Conservation (phyloP, 2,797 vertebrate species). For the Eospalax fontanierii region DNA sequence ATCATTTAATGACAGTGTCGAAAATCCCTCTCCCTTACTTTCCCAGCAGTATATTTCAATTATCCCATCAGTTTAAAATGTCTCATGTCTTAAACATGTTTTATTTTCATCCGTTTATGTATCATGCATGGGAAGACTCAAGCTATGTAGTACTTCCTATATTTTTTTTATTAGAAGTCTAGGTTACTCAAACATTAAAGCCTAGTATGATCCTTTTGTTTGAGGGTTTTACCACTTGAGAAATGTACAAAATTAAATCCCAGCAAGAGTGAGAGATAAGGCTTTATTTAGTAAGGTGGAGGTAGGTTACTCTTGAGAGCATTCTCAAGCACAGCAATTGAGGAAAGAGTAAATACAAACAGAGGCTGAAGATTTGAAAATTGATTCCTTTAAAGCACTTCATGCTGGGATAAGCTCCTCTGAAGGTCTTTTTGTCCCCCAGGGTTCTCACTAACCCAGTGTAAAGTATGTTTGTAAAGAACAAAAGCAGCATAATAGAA, state of each 20-base stretch:
- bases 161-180: not conserved
- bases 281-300: conserved; percentile 63
- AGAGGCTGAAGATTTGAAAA: conserved; percentile 63
- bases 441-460: conserved; percentile 20
- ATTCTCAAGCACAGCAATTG: conserved; percentile 12
- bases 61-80: not conserved
- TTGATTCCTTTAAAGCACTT: conserved; percentile 61
- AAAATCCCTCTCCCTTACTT: not conserved
- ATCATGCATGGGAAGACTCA: not conserved
- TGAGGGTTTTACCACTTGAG: conserved; percentile 46
- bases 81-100: not conserved
- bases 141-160: not conserved
- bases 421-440: conserved; percentile 40
- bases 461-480: conserved; percentile 32
- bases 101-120: not conserved
- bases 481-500: conserved; percentile 32
- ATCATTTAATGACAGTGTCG: not conserved
- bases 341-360: conserved; percentile 52
- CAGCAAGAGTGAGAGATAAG: not conserved
- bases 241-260: conserved; percentile 57
- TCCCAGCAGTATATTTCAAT: not conserved
- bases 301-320: not conserved
- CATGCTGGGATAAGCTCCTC: conserved; percentile 60
- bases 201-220: not conserved
- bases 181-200: not conserved